Evolutionary conservation across 2,797 vertebrate species (phyloP).

Genomic region (Sarcoramphus papa): DNA sequence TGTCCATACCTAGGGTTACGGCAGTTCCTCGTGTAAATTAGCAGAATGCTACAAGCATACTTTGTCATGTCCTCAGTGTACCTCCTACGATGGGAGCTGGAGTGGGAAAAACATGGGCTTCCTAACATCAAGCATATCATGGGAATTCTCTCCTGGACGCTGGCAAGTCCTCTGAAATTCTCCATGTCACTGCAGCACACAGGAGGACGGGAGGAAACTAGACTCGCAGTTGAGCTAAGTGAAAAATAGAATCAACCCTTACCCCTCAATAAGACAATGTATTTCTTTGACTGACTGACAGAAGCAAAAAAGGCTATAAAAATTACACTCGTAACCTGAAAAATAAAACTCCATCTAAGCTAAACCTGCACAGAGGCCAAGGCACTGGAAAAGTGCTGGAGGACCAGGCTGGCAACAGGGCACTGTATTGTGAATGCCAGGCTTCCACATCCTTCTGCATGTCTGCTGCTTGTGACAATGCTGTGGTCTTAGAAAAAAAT

Average conservation of each 20-base stretch:
- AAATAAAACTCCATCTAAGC: not conserved
- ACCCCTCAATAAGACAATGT: not conserved
- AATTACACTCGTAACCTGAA: not conserved
- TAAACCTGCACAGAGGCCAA: not conserved
- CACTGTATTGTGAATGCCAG: not conserved
- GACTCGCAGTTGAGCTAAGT: not conserved
- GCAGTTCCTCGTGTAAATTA: not conserved
- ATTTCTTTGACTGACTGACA: not conserved
- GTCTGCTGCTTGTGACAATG: not conserved
- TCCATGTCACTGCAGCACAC: not conserved
- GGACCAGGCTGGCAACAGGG: not conserved
- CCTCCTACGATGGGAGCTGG: not conserved
- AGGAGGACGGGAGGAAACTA: not conserved
- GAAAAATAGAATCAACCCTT: not conserved
- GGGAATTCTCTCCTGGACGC: not conserved
- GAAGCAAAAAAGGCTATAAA: not conserved
- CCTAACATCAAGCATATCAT: not conserved
- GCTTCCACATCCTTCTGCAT: not conserved
- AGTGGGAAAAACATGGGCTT: not conserved
- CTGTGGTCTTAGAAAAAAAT: not conserved
- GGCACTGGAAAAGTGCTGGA: not conserved
- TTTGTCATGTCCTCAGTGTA: not conserved
- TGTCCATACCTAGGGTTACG: not conserved
- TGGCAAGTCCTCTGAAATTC: not conserved
- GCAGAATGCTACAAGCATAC: not conserved